phyloP scores from a whole-genome alignment of 2,888 invertebrate species.

The Phania funesta region DNA sequence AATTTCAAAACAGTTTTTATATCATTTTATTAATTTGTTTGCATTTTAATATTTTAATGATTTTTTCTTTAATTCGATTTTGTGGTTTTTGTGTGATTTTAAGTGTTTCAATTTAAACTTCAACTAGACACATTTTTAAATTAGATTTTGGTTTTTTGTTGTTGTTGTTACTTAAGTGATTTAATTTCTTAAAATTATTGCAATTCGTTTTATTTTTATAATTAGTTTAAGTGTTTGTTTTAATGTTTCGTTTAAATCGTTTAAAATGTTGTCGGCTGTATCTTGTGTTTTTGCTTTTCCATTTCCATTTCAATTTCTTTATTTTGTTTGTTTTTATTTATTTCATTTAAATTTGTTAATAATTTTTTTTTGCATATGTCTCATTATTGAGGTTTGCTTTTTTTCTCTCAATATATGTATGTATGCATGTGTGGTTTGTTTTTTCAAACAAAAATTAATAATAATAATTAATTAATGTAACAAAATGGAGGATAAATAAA shows the following conservation, averaged over 20 bases:
- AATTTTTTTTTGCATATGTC: slow-evolving; percentile 24
- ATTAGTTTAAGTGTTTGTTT: slow-evolving; percentile 45
- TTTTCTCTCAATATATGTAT: neutral
- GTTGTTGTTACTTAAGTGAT: slow-evolving; percentile 36
- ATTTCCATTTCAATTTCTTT: slow-evolving; percentile 32
- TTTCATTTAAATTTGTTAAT: slow-evolving; percentile 28
- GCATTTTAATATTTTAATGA: slow-evolving; percentile 73
- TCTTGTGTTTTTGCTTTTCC: slow-evolving; percentile 14
- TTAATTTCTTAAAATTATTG: slow-evolving; percentile 63
- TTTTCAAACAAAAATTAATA: slow-evolving; percentile 6
- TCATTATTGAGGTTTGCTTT: slow-evolving; percentile 14
- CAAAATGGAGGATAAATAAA: slow-evolving; percentile 22
- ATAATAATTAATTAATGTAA: slow-evolving; percentile 17
- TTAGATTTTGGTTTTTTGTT: slow-evolving; percentile 64
- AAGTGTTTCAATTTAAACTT: slow-evolving; percentile 69
- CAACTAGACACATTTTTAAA: slow-evolving; percentile 66
- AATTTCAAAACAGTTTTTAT: slow-evolving; percentile 70
- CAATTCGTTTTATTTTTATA: slow-evolving; percentile 63
- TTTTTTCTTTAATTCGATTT: slow-evolving; percentile 50
- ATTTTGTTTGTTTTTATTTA: slow-evolving; percentile 28
- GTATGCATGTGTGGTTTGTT: slow-evolving; percentile 5
- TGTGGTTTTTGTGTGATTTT: slow-evolving; percentile 51
- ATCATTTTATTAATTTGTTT: slow-evolving; percentile 68
- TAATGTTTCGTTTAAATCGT: slow-evolving; percentile 30
- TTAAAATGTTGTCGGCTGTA: slow-evolving; percentile 43